These are phyloP conservation scores for Drosophila paranaensis DNA, from an alignment of 2,888 invertebrate species.

Conservation along the genomic window DNA sequence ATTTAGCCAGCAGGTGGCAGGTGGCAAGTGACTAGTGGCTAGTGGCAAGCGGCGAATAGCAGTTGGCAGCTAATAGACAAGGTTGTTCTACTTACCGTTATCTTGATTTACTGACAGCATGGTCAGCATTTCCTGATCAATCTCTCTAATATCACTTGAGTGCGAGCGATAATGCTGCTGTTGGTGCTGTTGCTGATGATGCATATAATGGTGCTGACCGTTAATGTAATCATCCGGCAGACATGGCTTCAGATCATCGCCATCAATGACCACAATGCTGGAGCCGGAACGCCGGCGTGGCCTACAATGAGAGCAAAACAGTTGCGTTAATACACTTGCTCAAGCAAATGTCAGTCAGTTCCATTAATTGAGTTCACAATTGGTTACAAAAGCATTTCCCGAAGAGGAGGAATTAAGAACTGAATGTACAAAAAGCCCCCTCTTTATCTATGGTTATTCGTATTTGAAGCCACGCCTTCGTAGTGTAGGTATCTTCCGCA, in stretches of 20 bases:
- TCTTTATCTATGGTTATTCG: not conserved
- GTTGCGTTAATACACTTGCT: not conserved
- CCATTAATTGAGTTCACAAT: not conserved
- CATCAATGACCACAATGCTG: conserved; percentile 92
- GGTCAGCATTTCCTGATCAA: conserved; percentile 91
- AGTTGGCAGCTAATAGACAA: not conserved
- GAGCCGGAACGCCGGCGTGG: conserved; percentile 92
- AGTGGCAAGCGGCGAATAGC: no score
- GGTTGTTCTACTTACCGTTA: conserved; percentile 85
- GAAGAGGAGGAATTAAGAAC: not conserved
- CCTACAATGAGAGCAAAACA: conserved; percentile 85
- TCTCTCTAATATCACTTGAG: conserved; percentile 84
- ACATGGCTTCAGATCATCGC: conserved; percentile 87
- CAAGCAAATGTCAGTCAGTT: not conserved
- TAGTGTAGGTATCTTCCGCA: not conserved
- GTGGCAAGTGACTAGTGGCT: no score
- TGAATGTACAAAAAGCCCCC: not conserved
- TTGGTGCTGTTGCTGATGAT: conserved; percentile 55
- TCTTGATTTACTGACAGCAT: conserved; percentile 89
- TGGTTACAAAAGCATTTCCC: no score
- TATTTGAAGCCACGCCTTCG: not conserved
- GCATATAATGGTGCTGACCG: conserved; percentile 77
- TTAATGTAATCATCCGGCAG: conserved; percentile 87
- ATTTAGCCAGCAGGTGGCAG: not conserved
- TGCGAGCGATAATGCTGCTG: conserved; percentile 85